Evolutionary conservation across 1,140 invertebrate genomes (phyloP).

Genomic region (Goniozus legneri): DNA sequence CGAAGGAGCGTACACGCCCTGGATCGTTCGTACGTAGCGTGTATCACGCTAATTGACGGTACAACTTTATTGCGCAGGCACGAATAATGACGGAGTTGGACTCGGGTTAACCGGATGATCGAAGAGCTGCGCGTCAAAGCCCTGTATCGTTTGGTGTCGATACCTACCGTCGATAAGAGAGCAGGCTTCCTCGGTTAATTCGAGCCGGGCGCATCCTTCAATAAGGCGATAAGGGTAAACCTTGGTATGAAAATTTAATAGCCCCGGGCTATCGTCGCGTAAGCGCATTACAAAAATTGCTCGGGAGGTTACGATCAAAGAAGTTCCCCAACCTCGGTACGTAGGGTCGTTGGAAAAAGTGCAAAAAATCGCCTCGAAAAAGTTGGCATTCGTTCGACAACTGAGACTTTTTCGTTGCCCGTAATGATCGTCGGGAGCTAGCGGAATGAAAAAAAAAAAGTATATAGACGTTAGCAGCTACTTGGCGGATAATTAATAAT

Average conservation of each 20-base stretch:
- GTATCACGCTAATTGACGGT: constrained; percentile 45
- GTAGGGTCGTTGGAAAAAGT: no score
- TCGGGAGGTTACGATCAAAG: no score
- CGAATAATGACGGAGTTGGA: constrained; percentile 44
- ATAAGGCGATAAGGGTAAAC: constrained; percentile 48
- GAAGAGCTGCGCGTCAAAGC: constrained; percentile 38
- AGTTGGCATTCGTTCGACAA: no score
- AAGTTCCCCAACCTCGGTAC: no score
- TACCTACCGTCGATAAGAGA: constrained; percentile 35
- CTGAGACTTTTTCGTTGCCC: no score
- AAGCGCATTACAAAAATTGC: no score
- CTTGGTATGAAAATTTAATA: constrained; percentile 20
- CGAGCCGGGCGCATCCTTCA: constrained; percentile 29
- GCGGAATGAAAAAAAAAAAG: no score
- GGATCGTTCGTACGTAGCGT: no score
- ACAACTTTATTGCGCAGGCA: constrained; percentile 51
- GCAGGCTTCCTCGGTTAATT: background rate
- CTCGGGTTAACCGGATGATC: constrained; percentile 36
- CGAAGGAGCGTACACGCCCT: no score
- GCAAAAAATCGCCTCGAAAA: no score
- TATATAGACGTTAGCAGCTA: constrained; percentile 24
- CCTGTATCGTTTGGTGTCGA: no score
- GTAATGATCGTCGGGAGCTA: no score
- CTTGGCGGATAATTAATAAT: constrained; percentile 37
- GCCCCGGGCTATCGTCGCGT: background rate